Conservation (phyloP, 1,140 invertebrate species). For the Zaprionus inermis region DNA sequence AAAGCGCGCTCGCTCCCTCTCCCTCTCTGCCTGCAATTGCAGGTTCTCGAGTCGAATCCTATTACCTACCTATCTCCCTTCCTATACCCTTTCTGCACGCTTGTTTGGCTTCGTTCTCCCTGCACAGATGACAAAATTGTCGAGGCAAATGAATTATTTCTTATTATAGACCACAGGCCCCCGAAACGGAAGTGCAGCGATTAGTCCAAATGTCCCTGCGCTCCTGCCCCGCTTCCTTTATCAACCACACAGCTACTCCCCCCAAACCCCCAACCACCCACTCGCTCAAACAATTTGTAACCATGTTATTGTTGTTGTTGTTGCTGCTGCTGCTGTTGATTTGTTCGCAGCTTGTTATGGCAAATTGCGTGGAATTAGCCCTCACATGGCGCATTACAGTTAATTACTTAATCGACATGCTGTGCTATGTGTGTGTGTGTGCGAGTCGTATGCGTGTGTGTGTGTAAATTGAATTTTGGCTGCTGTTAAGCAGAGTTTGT, state of each 20-base stretch:
- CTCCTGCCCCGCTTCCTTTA: neutral
- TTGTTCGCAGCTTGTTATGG: conserved; percentile 30
- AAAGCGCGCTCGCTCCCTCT: conserved; percentile 20
- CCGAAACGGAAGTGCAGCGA: conserved; percentile 32
- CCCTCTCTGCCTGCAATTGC: conserved; percentile 14
- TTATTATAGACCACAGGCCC: conserved; percentile 30
- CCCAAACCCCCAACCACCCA: neutral
- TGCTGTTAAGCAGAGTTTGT: neutral
- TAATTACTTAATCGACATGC: conserved; percentile 31
- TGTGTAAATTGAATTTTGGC: conserved; percentile 10
- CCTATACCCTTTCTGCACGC: neutral
- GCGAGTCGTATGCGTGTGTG: neutral
- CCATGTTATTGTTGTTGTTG: conserved; percentile 4
- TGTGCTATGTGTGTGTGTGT: neutral
- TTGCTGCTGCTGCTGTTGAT: conserved; percentile 22
- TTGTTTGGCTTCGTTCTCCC: conserved; percentile 30
- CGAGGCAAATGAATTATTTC: conserved; percentile 45
- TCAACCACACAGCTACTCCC: too few species aligned
- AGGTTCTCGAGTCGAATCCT: conserved; percentile 2
- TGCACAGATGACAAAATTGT: conserved; percentile 24
- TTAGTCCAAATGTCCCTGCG: conserved; percentile 2
- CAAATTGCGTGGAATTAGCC: conserved; percentile 26
- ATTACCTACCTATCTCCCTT: neutral
- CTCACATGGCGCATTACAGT: conserved; percentile 23
- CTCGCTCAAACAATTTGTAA: neutral